Conservation (phyloP, 1,140 invertebrate species). For the Platyscapa corneri region DNA sequence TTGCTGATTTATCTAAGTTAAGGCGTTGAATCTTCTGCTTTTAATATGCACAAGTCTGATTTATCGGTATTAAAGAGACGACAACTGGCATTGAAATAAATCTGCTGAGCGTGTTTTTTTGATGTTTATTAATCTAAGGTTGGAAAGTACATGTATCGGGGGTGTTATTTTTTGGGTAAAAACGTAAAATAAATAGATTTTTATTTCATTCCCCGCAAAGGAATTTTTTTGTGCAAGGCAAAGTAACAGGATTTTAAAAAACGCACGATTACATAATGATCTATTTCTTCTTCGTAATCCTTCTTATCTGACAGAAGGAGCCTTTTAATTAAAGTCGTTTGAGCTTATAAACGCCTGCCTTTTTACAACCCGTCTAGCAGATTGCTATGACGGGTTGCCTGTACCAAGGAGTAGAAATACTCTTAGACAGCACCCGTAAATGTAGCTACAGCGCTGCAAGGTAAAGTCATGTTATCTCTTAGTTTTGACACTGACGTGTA, state of each 20-base stretch:
- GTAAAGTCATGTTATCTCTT: conserved; percentile 7
- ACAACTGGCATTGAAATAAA: no score
- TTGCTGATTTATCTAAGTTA: no score
- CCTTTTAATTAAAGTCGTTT: conserved; percentile 40
- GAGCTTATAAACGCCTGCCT: conserved; percentile 8
- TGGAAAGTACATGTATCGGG: no score
- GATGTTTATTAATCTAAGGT: no score
- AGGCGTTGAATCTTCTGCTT: no score
- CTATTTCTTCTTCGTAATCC: background rate
- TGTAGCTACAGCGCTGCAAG: background rate
- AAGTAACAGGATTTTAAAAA: background rate
- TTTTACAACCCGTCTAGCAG: conserved; percentile 26
- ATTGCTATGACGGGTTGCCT: conserved; percentile 12
- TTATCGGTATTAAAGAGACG: no score
- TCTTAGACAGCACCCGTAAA: background rate
- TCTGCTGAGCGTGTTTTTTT: no score
- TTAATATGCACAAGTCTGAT: no score
- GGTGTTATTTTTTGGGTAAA: no score
- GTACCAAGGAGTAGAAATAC: background rate
- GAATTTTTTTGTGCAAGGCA: no score
- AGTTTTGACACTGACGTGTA: conserved; percentile 7
- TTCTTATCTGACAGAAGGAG: background rate
- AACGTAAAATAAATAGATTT: no score
- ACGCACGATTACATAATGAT: background rate
- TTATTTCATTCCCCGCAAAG: no score